Evolutionary conservation across 2,888 invertebrate species (phyloP), one percentile per base, ranked within the genome.

Genomic region (Anthoptus insignis): DNA sequence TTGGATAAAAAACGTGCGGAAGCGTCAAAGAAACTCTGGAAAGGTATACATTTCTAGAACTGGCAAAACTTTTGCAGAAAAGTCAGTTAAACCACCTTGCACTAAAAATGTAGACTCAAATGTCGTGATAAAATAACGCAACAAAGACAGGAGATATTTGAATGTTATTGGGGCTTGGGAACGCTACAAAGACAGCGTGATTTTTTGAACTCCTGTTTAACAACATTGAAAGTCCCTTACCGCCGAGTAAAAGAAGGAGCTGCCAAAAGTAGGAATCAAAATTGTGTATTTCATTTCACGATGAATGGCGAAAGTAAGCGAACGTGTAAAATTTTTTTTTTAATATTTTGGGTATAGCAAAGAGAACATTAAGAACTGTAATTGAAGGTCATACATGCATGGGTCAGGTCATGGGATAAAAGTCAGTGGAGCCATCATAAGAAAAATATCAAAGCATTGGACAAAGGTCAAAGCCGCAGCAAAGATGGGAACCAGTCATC

Each of bases 311-410:
- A 27, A 27, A 50, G 14, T 14, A 27, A 27, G n/a, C 24, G 50
- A 9, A 27, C 14, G 7, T 70, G 68, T 11, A 70, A 70, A 59
- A 53, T 39, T 9, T 70, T 70, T 66, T 68, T 70, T 11, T n/a
- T n/a, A n/a, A n/a, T n/a, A n/a, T n/a, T n/a, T n/a, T n/a, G n/a
- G n/a, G n/a, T n/a, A n/a, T n/a, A n/a, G n/a, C n/a, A n/a, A n/a
- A n/a, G n/a, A n/a, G n/a, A n/a, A n/a, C n/a, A n/a, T n/a, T n/a
- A n/a, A n/a, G n/a, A n/a, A n/a, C n/a, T n/a, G n/a, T n/a, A n/a
- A n/a, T n/a, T n/a, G n/a, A n/a, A n/a, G n/a, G n/a, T n/a, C n/a
- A n/a, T n/a, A n/a, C n/a, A n/a, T n/a, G n/a, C n/a, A n/a, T n/a
- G n/a, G n/a, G n/a, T n/a, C n/a, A n/a, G n/a, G n/a, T n/a, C n/a